phyloP scores from a whole-genome alignment of 2,888 invertebrate genomes.

The Noctua janthina region DNA sequence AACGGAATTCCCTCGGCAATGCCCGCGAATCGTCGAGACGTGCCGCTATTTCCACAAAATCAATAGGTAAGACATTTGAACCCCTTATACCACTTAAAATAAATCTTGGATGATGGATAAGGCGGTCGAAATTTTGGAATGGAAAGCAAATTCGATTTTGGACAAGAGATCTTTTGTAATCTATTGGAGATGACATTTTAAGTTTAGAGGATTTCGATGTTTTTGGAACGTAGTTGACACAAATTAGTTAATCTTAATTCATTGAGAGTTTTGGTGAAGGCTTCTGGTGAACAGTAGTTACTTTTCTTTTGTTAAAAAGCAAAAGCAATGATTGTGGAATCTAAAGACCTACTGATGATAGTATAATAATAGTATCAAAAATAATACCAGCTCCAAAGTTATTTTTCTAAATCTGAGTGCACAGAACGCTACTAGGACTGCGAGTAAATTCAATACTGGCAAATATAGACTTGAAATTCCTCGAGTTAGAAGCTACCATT shows the following conservation, averaged over 20 bases:
- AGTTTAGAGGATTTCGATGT: slow-evolving; percentile 5
- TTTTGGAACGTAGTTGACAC: not conserved
- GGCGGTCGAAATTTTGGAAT: slow-evolving; percentile 53
- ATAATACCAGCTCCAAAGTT: slow-evolving; percentile 51
- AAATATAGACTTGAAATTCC: slow-evolving; percentile 78
- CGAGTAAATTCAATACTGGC: slow-evolving; percentile 77
- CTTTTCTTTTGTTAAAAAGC: not conserved
- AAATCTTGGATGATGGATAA: slow-evolving; percentile 63
- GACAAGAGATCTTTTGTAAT: slow-evolving; percentile 35
- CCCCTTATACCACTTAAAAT: slow-evolving; percentile 61
- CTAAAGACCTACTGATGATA: not conserved
- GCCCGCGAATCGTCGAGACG: slow-evolving; percentile 68
- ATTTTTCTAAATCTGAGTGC: slow-evolving; percentile 58
- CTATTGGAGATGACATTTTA: slow-evolving; percentile 19
- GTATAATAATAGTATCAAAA: slow-evolving; percentile 5
- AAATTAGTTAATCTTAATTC: not conserved
- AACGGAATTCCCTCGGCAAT: slow-evolving; percentile 63
- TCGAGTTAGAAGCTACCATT: slow-evolving; percentile 66
- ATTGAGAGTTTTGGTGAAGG: not conserved
- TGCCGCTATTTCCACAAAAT: slow-evolving; percentile 80
- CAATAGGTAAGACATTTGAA: slow-evolving; percentile 80
- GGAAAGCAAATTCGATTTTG: slow-evolving; percentile 50
- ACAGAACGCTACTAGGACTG: slow-evolving; percentile 66
- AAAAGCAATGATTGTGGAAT: not conserved
- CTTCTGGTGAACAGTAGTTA: too few relatives aligned